These are phyloP conservation scores for Euzophera pinguis DNA, from an alignment of 2,888 invertebrate species.

Conservation along the genomic window DNA sequence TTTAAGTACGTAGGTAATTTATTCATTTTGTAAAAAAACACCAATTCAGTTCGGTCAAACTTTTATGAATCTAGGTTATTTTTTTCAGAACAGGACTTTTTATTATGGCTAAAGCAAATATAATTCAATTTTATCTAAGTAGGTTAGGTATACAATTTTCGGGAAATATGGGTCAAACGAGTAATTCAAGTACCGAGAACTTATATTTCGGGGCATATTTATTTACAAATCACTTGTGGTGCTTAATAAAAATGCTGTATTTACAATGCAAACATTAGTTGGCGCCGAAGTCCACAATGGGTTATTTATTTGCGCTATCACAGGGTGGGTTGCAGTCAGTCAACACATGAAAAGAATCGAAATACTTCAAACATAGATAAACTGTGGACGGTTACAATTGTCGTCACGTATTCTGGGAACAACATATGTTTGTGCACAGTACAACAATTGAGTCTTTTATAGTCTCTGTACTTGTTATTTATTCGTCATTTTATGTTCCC, in stretches of 20 bases:
- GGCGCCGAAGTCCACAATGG: constrained; percentile 10
- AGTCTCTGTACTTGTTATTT: constrained; percentile 19
- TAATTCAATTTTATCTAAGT: neutral
- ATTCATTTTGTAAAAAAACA: too few relatives aligned
- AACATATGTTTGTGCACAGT: constrained; percentile 39
- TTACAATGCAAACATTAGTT: constrained; percentile 8
- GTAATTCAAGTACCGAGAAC: constrained; percentile 6
- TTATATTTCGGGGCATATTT: constrained; percentile 10
- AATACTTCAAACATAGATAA: constrained; percentile 15
- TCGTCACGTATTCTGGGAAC: constrained; percentile 50
- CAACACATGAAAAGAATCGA: neutral
- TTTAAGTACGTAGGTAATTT: too few relatives aligned
- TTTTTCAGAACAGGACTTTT: too few relatives aligned
- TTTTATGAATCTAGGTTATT: too few relatives aligned
- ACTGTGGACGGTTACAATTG: constrained; percentile 22
- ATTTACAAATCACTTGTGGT: constrained; percentile 16
- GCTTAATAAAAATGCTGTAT: constrained; percentile 4
- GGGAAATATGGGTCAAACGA: constrained; percentile 11
- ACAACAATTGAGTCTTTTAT: constrained; percentile 32
- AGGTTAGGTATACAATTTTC: neutral
- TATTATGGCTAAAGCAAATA: too few relatives aligned
- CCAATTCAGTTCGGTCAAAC: too few relatives aligned
- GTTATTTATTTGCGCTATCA: constrained; percentile 3
- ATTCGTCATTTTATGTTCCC: constrained; percentile 24
- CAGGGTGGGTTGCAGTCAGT: neutral